Evolutionary conservation across 2,113 vertebrate genomes (phyloP).

Genomic region (Trematocara variabile): DNA sequence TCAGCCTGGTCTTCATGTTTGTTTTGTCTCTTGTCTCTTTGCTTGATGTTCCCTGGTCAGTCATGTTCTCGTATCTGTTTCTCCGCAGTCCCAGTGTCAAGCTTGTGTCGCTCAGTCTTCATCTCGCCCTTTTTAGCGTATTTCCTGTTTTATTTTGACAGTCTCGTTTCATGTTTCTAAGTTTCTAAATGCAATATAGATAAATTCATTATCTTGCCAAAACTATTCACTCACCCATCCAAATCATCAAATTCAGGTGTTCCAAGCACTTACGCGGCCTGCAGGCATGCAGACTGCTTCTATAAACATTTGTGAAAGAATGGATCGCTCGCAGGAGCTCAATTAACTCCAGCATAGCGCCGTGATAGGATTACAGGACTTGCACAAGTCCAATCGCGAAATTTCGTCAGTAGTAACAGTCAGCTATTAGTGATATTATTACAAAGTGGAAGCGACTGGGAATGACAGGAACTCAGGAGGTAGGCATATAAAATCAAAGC

Average conservation of each 20-base stretch:
- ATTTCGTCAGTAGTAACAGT: background rate
- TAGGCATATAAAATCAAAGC: background rate
- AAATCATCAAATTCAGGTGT: background rate
- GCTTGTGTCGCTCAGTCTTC: background rate
- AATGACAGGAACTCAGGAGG: background rate
- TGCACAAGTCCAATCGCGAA: background rate
- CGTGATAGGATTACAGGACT: background rate
- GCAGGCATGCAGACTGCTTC: background rate
- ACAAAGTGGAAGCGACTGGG: background rate
- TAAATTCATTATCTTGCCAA: background rate
- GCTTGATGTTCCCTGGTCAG: background rate
- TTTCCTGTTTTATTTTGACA: background rate
- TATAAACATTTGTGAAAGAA: background rate
- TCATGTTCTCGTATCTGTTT: accelerated
- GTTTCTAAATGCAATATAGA: background rate
- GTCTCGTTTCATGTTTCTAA: background rate
- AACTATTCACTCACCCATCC: background rate
- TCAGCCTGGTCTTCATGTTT: background rate
- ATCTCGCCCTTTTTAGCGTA: background rate
- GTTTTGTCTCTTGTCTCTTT: background rate
- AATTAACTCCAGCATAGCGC: background rate
- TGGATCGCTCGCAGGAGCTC: background rate
- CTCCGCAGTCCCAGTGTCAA: accelerated
- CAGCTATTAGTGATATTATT: background rate
- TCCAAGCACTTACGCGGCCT: background rate